phyloP scores from a whole-genome alignment of 2,113 vertebrate species.

The Odontesthes bonariensis region DNA sequence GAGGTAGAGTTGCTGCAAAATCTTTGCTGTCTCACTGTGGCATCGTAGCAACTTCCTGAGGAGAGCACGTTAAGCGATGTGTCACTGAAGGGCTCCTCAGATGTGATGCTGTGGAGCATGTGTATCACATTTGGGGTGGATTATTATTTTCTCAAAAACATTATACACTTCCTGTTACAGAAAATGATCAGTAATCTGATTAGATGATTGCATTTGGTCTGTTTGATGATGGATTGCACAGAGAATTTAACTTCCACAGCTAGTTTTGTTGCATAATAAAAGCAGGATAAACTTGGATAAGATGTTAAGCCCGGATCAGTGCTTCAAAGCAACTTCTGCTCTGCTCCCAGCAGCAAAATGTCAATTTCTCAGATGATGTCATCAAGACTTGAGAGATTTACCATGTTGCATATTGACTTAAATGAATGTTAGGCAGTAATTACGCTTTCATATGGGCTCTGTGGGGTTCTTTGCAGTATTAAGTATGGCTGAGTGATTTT shows the following conservation, averaged over 20 bases:
- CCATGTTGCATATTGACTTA: neutral
- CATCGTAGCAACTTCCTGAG: constrained; percentile 60
- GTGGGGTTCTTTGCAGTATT: no score
- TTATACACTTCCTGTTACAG: neutral
- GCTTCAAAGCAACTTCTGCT: constrained; percentile 41
- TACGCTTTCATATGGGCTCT: no score
- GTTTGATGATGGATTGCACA: constrained; percentile 15
- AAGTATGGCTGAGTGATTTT: no score
- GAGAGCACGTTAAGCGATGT: constrained; percentile 31
- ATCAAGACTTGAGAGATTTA: neutral
- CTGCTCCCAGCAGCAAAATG: constrained; percentile 7
- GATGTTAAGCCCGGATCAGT: constrained; percentile 58
- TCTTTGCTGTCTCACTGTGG: constrained; percentile 42
- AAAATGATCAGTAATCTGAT: neutral
- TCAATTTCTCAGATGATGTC: constrained; percentile 14
- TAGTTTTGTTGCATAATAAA: constrained; percentile 36
- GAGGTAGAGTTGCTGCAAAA: constrained; percentile 37
- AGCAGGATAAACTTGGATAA: constrained; percentile 32
- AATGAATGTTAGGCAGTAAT: neutral
- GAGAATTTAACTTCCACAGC: constrained; percentile 14
- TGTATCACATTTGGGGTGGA: neutral
- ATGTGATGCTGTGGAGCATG: neutral
- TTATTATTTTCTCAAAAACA: constrained; percentile 5
- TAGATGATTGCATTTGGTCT: neutral
- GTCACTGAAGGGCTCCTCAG: neutral